Evolutionary conservation across 2,797 vertebrate species (phyloP), one percentile per base, ranked within the genome.

Genomic region (Chaunax sp.): DNA sequence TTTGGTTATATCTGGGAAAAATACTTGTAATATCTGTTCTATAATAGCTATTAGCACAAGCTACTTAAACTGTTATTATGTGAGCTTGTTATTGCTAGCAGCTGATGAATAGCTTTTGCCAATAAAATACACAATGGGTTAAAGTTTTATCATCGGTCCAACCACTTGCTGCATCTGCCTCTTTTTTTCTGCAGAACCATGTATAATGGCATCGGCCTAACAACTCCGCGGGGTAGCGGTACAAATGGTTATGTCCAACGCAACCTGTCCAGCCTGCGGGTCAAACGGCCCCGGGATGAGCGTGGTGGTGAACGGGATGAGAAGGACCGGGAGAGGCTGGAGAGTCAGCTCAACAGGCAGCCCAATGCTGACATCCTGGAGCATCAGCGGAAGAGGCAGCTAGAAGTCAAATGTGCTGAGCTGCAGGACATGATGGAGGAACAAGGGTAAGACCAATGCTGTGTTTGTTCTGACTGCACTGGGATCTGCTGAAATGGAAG

Each of bases 361-460:
- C 97, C 97, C 65, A 98, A 98, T 35, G 94, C 95, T 9, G 97
- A 97, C 56, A 98, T 98, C 89, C 93, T 98, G 91, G 96, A 98
- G 89, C 97, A 98, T 87, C 96, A 98, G 72, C 91, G 96, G 65
- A 98, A 97, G 92, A 93, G 96, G 82, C 96, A 96, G 89, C 94
- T 97, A 89, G 97, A 98, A 92, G 95, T 98, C 80, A 96, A 97
- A 86, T 97, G 96, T 92, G 95, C 96, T 2, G 96, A 98, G 88
- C 92, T 98, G 80, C 95, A 97, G 87, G 96, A 97, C 92, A 97
- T 97, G 93, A 97, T 97, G 96, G 97, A 97, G 89, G 96, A 98
- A 78, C 96, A 97, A 69, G 97, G 96, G 96, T 98, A 66, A 93
- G 93, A 54, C 55, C 35, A 55, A 69, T 6, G 25, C 37, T 30